phyloP scores from a whole-genome alignment of 2,797 vertebrate genomes.

The Phoeniculus purpureus region DNA sequence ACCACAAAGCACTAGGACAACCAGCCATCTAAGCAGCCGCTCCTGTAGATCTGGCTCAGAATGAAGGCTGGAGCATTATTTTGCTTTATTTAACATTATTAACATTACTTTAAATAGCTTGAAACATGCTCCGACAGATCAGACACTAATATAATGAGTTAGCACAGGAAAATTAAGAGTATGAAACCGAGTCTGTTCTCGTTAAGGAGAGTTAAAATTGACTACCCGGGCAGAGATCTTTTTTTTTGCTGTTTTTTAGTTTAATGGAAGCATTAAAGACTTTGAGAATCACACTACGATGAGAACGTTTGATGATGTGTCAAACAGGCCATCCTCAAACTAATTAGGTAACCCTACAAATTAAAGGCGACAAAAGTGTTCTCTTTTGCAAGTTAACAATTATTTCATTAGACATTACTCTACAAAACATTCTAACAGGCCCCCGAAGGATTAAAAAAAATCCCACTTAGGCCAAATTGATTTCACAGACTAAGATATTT shows the following conservation, averaged over 20 bases:
- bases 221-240: not conserved
- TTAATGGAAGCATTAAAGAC: not conserved
- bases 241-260: not conserved
- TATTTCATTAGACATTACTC: not conserved
- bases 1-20: not conserved
- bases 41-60: not conserved
- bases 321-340: not conserved
- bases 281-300: not conserved
- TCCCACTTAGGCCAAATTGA: not conserved
- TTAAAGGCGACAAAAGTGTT: not conserved
- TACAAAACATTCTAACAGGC: not conserved
- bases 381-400: not conserved
- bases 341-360: not conserved
- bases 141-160: conserved; percentile 6
- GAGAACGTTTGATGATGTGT: not conserved
- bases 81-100: conserved; percentile 36
- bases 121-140: conserved; percentile 21
- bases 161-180: not conserved
- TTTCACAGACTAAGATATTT: not conserved
- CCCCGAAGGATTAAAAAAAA: not conserved
- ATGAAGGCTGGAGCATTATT: conserved; percentile 13
- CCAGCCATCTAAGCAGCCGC: not conserved
- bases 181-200: not conserved
- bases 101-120: conserved; percentile 22
- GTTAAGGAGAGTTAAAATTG: not conserved